Base-by-base conservation (phyloP, 2,797 vertebrate genomes). In the Botia almorhae region DNA sequence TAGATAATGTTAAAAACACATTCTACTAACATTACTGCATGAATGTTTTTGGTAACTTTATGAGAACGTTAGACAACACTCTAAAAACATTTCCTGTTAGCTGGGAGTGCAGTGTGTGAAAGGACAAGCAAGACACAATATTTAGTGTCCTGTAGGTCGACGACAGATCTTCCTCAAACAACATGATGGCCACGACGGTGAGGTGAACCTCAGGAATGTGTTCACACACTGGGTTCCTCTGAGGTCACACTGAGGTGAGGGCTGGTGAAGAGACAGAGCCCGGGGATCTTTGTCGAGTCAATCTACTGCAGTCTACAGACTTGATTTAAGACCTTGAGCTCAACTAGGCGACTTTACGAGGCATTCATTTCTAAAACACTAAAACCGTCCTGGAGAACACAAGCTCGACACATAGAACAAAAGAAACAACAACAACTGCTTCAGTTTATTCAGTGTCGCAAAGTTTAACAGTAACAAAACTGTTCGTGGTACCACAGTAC, bases 71-170 rank as follows among this genome's bases (percentile, higher is more conserved):
- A 39, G 36, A 2, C 36, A 39, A 39, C 36, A 39, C 6, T 39
- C 36, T 39, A 0, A 39, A 5, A 39, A 39, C 4, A 5, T 39
- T 39, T 5, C 6, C 6, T 39, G 29, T 39, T 39, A 39, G 36
- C 36, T 4, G 0, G 36, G 6, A 39, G 2, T 29, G 50, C 5
- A 10, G 21, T n/a, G 74, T 73, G 82, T 78, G 85, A 90, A 89
- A 67, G 1, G 82, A 88, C 89, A 88, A 46, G 7, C 4, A 7
- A 87, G 85, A 73, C 83, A 90, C 89, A 91, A 92, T 91, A 91
- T 93, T 92, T 90, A 89, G 90, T 33, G 46, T 90, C 83, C 76
- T 73, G 36, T 68, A 46, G 71, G 79, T 68, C 74, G 83, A 81
- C 78, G 81, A 87, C 78, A 84, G 78, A 74, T 33, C 26, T 2